Evolutionary conservation across 2,797 vertebrate genomes (phyloP), one percentile per base, ranked within the genome.

Genomic region (Sebastes kiyomatsui): DNA sequence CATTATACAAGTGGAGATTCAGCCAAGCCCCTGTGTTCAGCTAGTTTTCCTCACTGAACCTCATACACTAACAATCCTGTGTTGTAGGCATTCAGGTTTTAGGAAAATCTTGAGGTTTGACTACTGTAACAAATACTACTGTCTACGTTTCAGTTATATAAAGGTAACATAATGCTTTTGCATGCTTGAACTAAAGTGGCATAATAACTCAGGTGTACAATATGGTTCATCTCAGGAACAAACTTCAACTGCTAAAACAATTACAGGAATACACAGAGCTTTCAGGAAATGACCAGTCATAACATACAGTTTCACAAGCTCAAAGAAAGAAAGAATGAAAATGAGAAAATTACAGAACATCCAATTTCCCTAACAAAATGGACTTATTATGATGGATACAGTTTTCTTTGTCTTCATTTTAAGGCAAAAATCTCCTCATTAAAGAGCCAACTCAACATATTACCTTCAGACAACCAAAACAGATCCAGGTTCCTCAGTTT

Each of bases 1-100:
- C 84, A 72, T 91, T 89, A 82, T 77, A 61, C 27, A 27, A n/a
- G 46, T 25, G 75, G 25, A 59, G 35, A 72, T 58, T 77, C 72
- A 64, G 85, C 82, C 81, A 88, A 78, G 70, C 67, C 72, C 32
- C 72, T 30, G 82, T 69, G 65, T 84, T 80, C 61, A 82, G 81
- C 78, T 67, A 76, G 75, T 68, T 70, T 80, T 42, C 67, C 75
- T 79, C 49, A 35, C 30, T 55, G 30, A 65, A 64, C 28, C 52
- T 80, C 20, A 59, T 60, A 20, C 35, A 69, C 33, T 27, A 6
- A 49, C 35, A 64, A 76, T 67, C 66, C 52, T 69, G 30, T 49
- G 54, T 22, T 79, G 27, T 2, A 27, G 5, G 38, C 42, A 49
- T 18, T 49, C 16, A 18, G 38, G 0, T 42, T 42, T 42, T 42